Percentiles rank a stretch among this genome's conserved stretches.
phyloP scores from a whole-genome alignment of 2,797 vertebrate species.

The Dendrocincla fuliginosa region DNA sequence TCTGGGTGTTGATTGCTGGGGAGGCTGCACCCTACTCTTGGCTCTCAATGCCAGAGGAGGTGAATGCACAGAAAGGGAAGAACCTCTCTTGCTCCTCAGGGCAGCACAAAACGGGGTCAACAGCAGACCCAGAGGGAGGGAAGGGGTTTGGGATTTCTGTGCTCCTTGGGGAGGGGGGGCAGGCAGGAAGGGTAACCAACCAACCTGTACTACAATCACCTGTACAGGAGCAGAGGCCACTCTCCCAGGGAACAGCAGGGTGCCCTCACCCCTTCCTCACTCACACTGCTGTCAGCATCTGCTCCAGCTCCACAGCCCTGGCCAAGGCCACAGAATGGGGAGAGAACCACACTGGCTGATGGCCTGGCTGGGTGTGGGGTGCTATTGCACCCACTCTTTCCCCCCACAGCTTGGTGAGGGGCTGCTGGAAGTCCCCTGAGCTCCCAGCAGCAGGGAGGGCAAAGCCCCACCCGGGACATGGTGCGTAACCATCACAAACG shows the following conservation, averaged over 20 bases:
- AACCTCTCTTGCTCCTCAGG: neutral
- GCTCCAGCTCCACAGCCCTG: neutral
- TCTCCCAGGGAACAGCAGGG: neutral
- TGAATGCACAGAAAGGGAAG: neutral
- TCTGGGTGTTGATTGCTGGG: neutral
- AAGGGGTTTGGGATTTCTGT: fast-evolving
- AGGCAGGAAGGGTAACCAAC: neutral
- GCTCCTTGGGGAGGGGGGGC: neutral
- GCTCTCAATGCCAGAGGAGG: neutral
- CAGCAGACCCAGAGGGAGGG: fast-evolving
- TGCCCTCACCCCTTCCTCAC: neutral
- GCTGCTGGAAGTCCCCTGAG: neutral
- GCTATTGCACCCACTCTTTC: neutral
- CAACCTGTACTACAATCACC: neutral
- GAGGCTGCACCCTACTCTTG: neutral
- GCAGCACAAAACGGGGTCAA: fast-evolving
- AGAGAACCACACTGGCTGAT: fast-evolving
- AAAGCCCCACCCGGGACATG: neutral
- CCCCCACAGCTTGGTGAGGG: neutral
- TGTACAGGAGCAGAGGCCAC: neutral
- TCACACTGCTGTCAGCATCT: neutral
- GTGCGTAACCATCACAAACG: neutral
- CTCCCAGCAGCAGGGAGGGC: neutral
- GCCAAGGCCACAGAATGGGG: fast-evolving
- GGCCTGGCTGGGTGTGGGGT: neutral